A percentile compares a stretch with the other conserved stretches of the same genome.
Evolutionary conservation across 1,140 invertebrate species (phyloP).

Genomic region (Psilanteris sp.): DNA sequence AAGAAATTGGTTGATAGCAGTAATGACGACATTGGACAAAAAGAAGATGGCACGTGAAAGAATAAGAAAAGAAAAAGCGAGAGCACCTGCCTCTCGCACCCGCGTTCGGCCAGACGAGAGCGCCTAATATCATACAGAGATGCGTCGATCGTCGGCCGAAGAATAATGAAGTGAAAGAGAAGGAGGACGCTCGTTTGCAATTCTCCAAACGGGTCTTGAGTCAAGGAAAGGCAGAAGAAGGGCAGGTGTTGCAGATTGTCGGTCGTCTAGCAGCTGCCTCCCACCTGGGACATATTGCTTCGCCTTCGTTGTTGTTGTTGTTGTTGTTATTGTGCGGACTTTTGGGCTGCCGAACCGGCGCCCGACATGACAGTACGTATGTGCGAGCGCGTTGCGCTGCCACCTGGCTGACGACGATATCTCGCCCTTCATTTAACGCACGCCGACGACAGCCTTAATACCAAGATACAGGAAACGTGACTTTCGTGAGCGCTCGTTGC

Average conservation of each 20-base stretch:
- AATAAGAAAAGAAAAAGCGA: slow-evolving; percentile 36
- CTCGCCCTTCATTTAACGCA: slow-evolving; percentile 60
- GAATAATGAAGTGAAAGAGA: slow-evolving; percentile 31
- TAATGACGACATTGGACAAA: slow-evolving; percentile 66
- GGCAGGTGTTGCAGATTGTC: slow-evolving; percentile 64
- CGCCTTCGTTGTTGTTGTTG: slow-evolving; percentile 38
- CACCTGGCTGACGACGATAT: slow-evolving; percentile 58
- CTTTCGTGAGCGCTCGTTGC: slow-evolving; percentile 29
- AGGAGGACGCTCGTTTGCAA: slow-evolving; percentile 41
- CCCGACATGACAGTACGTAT: slow-evolving; percentile 32
- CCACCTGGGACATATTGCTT: slow-evolving; percentile 62
- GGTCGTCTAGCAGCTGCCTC: slow-evolving; percentile 65
- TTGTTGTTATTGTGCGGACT: slow-evolving; percentile 44
- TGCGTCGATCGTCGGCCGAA: slow-evolving; percentile 7
- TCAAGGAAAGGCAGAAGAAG: slow-evolving; percentile 48
- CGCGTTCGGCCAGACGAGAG: slow-evolving; percentile 65
- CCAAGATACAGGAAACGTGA: slow-evolving; percentile 51
- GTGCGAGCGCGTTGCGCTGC: slow-evolving; percentile 29
- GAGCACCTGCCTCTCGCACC: slow-evolving; percentile 72
- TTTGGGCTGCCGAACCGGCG: slow-evolving; percentile 46
- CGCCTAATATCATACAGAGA: slow-evolving; percentile 31
- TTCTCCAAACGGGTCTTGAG: slow-evolving; percentile 48
- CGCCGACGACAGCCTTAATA: slow-evolving; percentile 52
- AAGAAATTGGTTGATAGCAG: slow-evolving; percentile 68
- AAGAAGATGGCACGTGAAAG: slow-evolving; percentile 8